Evolutionary conservation across 2,113 vertebrate genomes (phyloP), one percentile per base, ranked within the genome.

Genomic region (Pavo muticus): DNA sequence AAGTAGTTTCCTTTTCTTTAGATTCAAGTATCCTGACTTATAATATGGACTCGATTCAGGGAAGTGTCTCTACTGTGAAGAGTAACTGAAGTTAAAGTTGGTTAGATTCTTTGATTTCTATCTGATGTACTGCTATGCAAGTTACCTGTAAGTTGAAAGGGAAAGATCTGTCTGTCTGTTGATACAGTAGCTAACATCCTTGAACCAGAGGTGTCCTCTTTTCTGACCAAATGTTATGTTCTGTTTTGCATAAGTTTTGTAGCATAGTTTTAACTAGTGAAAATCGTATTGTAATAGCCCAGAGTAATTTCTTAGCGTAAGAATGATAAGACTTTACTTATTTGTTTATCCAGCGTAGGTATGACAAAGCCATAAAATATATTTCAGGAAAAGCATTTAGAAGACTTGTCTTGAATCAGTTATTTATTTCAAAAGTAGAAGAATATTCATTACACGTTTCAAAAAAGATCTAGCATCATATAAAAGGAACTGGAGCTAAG

Each of bases 241-340:
- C 20, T 50, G 3, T 7, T 84, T 52, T 69, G 27, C 27, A 52
- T 47, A 67, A 35, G 0, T 48, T 85, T 52, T 78, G 59, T 5
- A 72, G 3, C 1, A 57, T 72, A 61, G 6, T 23, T 71, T 74
- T 88, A 75, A 35, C 23, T 60, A 79, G 27, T 24, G 4, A 61
- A 65, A 80, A 56, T 40, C 25, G 50, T 2, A 8, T 32, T 2
- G 0, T 10, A 50, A 2, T 10, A 35, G 47, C 9, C 23, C 8
- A 15, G 29, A 56, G 50, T 52, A 25, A 52, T 12, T 52, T 60
- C 57, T 60, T 35, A 35, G 39, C 2, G 24, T 6, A 45, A 35
- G 8, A 67, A 42, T n/a, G 32, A 56, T 13, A 21, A 2, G 7
- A 1, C 45, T 40, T 76, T 70, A n/a, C 4, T 23, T 87, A 11